phyloP scores from a whole-genome alignment of 2,797 vertebrate genomes.

The Sebastes miniatus region DNA sequence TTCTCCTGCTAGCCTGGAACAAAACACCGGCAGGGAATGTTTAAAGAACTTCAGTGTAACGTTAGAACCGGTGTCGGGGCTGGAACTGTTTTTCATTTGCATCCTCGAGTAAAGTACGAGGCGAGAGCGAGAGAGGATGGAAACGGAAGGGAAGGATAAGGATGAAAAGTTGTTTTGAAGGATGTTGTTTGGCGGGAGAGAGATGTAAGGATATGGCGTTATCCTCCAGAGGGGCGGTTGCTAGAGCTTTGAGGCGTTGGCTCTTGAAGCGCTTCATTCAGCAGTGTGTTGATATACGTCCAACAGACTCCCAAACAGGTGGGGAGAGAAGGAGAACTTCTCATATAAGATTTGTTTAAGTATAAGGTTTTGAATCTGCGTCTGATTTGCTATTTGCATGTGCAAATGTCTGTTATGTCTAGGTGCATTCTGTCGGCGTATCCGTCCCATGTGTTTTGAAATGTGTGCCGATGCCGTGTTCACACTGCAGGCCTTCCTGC shows the following conservation, averaged over 20 bases:
- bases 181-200: conserved; percentile 32
- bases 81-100: conserved; percentile 56
- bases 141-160: background rate
- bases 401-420: conserved; percentile 33
- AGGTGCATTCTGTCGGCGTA: background rate
- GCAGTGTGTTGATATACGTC: conserved; percentile 18
- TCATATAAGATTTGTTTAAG: conserved; percentile 1
- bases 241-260: conserved; percentile 33
- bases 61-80: conserved; percentile 8
- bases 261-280: conserved; percentile 43
- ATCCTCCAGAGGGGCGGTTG: conserved; percentile 47
- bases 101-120: conserved; percentile 23
- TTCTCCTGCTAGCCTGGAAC: conserved; percentile 26
- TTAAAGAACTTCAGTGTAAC: conserved; percentile 50
- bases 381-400: conserved; percentile 8
- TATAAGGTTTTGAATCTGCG: background rate
- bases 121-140: background rate
- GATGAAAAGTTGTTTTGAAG: conserved; percentile 55
- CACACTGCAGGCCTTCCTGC: background rate
- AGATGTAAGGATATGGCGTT: conserved; percentile 49
- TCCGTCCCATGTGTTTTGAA: conserved; percentile 26
- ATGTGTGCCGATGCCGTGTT: background rate
- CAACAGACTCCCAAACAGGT: conserved; percentile 25
- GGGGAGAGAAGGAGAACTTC: background rate
- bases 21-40: conserved; percentile 33